phyloP scores from a whole-genome alignment of 2,797 vertebrate genomes.

The Xiphorhynchus erythropygius region DNA sequence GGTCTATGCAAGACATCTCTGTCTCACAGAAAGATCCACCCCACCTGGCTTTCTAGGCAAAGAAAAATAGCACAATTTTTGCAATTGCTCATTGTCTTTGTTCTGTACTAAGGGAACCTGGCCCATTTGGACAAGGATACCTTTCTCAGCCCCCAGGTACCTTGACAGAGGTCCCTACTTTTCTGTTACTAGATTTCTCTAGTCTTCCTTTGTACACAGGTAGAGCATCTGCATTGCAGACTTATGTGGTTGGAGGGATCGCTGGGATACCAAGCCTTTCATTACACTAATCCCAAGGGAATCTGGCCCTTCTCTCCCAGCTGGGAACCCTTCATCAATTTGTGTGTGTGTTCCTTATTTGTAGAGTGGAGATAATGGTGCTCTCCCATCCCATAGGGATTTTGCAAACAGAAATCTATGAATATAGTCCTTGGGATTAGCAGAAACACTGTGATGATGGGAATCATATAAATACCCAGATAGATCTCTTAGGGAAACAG shows the following conservation, averaged over 20 bases:
- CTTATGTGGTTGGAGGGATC: background rate
- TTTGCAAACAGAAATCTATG: background rate
- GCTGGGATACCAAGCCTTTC: background rate
- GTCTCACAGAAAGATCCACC: background rate
- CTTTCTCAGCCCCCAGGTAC: background rate
- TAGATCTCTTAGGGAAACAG: slow-evolving; percentile 17
- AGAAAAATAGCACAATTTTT: background rate
- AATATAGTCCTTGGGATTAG: slow-evolving; percentile 28
- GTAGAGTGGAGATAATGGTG: background rate
- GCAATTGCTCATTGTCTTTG: background rate
- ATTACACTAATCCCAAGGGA: background rate
- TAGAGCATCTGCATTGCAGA: background rate
- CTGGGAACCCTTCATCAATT: background rate
- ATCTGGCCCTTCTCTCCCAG: background rate
- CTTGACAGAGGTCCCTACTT: background rate
- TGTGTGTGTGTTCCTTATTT: background rate
- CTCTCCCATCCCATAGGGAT: background rate
- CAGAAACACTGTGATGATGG: background rate
- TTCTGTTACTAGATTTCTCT: background rate
- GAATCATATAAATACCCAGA: background rate
- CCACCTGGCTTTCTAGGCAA: background rate
- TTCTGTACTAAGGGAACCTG: background rate
- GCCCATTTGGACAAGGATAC: background rate
- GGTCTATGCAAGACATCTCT: background rate
- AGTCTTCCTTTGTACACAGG: background rate